These are phyloP conservation scores for Syngnathoides biaculeatus DNA, from an alignment of 2,113 vertebrate genomes.

Conservation along the genomic window DNA sequence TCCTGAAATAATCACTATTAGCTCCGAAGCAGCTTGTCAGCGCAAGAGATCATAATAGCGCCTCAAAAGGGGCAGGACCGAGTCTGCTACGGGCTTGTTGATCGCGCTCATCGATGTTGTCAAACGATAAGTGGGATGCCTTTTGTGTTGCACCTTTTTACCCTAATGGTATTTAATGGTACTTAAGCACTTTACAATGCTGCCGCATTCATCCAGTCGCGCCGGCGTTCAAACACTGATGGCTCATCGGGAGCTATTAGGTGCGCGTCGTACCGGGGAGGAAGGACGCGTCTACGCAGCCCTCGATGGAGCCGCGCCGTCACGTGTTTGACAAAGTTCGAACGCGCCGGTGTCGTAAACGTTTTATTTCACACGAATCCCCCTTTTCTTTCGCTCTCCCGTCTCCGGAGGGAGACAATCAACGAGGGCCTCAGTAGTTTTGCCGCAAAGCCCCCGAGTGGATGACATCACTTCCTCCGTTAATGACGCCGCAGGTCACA, in stretches of 20 bases:
- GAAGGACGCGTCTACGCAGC: background rate
- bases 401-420: constrained; percentile 50
- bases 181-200: constrained; percentile 7
- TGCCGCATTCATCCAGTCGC: constrained; percentile 3
- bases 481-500: constrained; percentile 51
- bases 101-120: constrained; percentile 53
- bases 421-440: constrained; percentile 55
- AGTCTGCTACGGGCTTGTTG: constrained; percentile 51
- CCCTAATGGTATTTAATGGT: constrained; percentile 12
- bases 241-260: constrained; percentile 10
- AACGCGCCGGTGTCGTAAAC: constrained; percentile 11
- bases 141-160: constrained; percentile 9
- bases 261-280: background rate
- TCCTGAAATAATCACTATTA: constrained; percentile 53
- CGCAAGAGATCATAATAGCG: constrained; percentile 25
- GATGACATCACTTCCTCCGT: constrained; percentile 62
- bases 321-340: constrained; percentile 21
- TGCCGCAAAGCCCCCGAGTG: constrained; percentile 50
- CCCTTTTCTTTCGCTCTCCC: constrained; percentile 15
- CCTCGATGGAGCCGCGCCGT: constrained; percentile 1
- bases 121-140: constrained; percentile 1
- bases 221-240: constrained; percentile 5
- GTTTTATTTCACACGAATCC: constrained; percentile 36
- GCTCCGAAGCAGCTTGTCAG: constrained; percentile 37
- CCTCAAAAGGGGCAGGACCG: constrained; percentile 31